Evolutionary conservation across 2,113 vertebrate species (phyloP), one percentile per base, ranked within the genome.

Genomic region (Melospiza georgiana): DNA sequence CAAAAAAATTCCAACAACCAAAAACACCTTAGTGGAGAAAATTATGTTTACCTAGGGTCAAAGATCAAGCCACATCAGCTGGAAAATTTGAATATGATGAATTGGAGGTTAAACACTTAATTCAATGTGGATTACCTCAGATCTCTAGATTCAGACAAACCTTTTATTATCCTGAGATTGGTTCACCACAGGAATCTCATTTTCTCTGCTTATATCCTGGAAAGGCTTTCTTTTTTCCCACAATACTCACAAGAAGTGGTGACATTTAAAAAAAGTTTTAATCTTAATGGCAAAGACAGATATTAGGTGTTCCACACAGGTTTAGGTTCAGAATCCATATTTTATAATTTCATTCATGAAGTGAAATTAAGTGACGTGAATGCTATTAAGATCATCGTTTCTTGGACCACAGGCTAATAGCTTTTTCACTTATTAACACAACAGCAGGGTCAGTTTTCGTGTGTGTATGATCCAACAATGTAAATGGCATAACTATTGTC

Each of bases 211-310:
- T 85, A 61, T 43, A 89, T 84, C 11, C 52, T 92, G 44, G 48
- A 89, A 72, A 67, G 15, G 8, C 15, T 81, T 88, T 95, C 16
- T 28, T 61, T 39, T 49, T 23, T 15, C 21, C 31, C 49, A 22
- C 31, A 57, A 79, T 71, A 91, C 5, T 35, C 85, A 44, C 69
- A 91, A 20, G 58, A 57, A 81, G 19, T 55, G 33, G 37, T 75
- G 43, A 37, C 4, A 30, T 63, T 95, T 57, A 48, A 74, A 85
- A 84, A 90, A 95, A 81, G 52, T 43, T 28, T 58, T 69, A 77
- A 88, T 90, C 19, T 92, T 96, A 82, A 81, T 90, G 59, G 22
- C 20, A 75, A 87, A 84, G 62, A 58, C 33, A 90, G 58, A 67
- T 75, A 39, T 41, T 43, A 86, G 8, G 10, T 84, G 43, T 90